phyloP scores from a whole-genome alignment of 1,140 invertebrate genomes.

The Drosophila truncata region DNA sequence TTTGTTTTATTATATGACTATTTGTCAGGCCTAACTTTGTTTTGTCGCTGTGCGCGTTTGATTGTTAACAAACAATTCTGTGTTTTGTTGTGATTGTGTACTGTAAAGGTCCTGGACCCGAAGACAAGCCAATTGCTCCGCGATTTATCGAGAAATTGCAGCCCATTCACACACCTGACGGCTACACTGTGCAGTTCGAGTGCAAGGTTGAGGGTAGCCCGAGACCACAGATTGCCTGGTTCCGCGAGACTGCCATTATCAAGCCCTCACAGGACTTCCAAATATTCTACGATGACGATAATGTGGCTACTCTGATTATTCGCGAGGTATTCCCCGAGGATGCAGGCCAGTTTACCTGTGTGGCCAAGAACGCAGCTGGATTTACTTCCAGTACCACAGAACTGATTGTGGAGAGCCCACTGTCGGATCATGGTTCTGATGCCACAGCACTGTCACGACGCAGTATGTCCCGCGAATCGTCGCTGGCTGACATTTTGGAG shows the following conservation, averaged over 20 bases:
- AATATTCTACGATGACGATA: slow-evolving; percentile 97
- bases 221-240: slow-evolving; percentile 97
- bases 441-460: slow-evolving; percentile 91
- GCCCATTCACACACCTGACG: slow-evolving; percentile 93
- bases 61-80: slow-evolving; percentile 55
- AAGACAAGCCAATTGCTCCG: slow-evolving; percentile 92
- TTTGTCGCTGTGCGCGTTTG: slow-evolving; percentile 39
- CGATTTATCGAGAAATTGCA: slow-evolving; percentile 94
- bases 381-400: slow-evolving; percentile 97
- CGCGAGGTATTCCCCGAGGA: slow-evolving; percentile 98
- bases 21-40: slow-evolving; percentile 24
- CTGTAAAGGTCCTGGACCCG: slow-evolving; percentile 90
- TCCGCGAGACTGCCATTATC: slow-evolving; percentile 96
- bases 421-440: slow-evolving; percentile 95
- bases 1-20: background rate
- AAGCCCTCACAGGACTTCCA: slow-evolving; percentile 96
- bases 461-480: slow-evolving; percentile 95
- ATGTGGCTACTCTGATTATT: slow-evolving; percentile 96
- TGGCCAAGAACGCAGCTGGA: slow-evolving; percentile 97
- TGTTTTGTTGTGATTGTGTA: slow-evolving; percentile 64
- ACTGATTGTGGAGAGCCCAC: slow-evolving; percentile 93
- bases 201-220: slow-evolving; percentile 96
- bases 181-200: slow-evolving; percentile 95
- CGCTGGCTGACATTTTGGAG: slow-evolving; percentile 95
- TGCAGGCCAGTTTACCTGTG: slow-evolving; percentile 97